These are phyloP conservation scores for Tyrophagus putrescentiae DNA, from an alignment of 1,140 invertebrate species.

Conservation along the genomic window DNA sequence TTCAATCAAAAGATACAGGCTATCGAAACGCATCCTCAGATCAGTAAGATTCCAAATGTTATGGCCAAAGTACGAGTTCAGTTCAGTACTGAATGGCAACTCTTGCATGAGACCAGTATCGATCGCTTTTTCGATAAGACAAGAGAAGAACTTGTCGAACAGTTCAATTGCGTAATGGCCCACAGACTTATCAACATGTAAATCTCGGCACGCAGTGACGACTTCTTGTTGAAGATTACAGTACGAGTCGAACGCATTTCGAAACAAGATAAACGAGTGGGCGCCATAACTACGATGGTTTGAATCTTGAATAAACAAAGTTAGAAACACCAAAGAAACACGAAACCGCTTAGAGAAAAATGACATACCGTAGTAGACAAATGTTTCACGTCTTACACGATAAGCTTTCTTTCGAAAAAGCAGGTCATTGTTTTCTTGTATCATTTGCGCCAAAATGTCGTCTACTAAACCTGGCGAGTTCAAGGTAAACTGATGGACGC, in stretches of 20 bases:
- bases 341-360: too few species aligned
- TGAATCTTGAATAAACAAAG: background rate
- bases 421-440: too few species aligned
- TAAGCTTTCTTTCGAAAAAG: too few species aligned
- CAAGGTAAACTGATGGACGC: too few species aligned
- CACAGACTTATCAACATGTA: background rate
- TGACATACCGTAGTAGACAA: too few species aligned
- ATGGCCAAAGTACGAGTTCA: background rate
- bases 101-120: background rate
- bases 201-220: background rate
- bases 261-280: background rate
- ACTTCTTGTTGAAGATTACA: background rate
- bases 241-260: background rate
- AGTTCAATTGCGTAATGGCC: background rate
- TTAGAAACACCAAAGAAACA: too few species aligned
- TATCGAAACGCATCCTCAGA: background rate
- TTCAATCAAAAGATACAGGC: background rate
- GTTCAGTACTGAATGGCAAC: background rate
- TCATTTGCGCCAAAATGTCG: too few species aligned
- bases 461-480: too few species aligned
- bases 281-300: background rate
- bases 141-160: background rate
- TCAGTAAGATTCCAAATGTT: background rate
- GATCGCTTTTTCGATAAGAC: background rate
- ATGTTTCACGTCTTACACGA: too few species aligned